Percentiles rank a stretch among this genome's conserved stretches.
phyloP scores from a whole-genome alignment of 2,888 invertebrate genomes.

The Andrena dorsata region DNA sequence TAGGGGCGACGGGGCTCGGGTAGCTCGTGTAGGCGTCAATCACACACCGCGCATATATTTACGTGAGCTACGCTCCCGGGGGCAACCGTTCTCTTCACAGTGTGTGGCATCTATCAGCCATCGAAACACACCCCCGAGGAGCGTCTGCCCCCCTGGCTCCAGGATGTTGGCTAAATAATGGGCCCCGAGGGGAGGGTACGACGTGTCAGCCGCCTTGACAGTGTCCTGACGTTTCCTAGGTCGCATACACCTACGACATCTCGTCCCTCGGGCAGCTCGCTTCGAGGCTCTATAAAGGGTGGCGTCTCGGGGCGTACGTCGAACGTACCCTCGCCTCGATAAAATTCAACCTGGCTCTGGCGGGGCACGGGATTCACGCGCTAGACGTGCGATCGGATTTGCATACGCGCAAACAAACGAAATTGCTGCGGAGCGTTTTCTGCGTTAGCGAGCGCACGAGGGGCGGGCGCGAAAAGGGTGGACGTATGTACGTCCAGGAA shows the following conservation, averaged over 20 bases:
- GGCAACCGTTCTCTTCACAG: constrained; percentile 64
- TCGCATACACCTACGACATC: constrained; percentile 47
- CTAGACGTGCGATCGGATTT: constrained; percentile 10
- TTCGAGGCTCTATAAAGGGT: constrained; percentile 17
- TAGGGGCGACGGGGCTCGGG: constrained; percentile 70
- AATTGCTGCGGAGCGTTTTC: constrained; percentile 27
- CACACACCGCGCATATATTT: constrained; percentile 85
- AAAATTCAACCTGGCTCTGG: not conserved
- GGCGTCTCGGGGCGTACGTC: constrained; percentile 17
- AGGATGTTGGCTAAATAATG: constrained; percentile 84
- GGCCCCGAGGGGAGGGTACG: constrained; percentile 79
- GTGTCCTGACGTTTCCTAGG: constrained; percentile 76
- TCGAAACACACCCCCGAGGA: constrained; percentile 81
- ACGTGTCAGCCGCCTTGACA: constrained; percentile 84
- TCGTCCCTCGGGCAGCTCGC: constrained; percentile 42
- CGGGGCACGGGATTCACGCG: not conserved
- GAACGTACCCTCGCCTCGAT: constrained; percentile 11
- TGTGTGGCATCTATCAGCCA: constrained; percentile 69
- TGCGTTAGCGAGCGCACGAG: not conserved
- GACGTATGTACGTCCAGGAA: constrained; percentile 5
- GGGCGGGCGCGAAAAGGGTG: constrained; percentile 1
- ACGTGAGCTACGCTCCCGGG: constrained; percentile 76
- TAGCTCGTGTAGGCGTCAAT: constrained; percentile 84
- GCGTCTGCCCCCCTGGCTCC: constrained; percentile 70
- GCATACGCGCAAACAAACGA: not conserved